A percentile compares a stretch with the other conserved stretches of the same genome.
phyloP scores from a whole-genome alignment of 2,113 vertebrate genomes.

The Psilopsiagon aurifrons region DNA sequence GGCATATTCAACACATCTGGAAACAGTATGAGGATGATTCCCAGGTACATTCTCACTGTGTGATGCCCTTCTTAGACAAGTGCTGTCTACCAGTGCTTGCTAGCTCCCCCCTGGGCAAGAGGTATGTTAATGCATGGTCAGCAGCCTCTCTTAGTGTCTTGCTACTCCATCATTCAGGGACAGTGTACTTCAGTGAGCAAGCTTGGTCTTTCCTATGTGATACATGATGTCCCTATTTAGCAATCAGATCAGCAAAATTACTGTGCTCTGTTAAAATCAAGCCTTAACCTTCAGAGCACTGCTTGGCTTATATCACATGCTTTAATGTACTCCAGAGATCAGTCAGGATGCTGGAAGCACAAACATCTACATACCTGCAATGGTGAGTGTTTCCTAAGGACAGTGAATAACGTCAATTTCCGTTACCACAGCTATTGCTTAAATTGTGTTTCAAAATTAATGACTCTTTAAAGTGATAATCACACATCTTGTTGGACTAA shows the following conservation, averaged over 20 bases:
- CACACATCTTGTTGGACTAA: neutral
- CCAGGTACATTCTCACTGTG: neutral
- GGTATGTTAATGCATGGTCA: neutral
- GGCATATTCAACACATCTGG: neutral
- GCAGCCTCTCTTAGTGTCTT: neutral
- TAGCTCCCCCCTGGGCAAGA: neutral
- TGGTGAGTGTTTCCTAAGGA: neutral
- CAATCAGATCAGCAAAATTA: neutral
- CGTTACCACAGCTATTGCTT: neutral
- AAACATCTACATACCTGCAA: neutral
- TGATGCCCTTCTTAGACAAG: neutral
- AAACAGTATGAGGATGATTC: neutral
- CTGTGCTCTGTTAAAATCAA: neutral
- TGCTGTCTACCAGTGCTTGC: fast-evolving
- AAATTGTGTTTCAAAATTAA: neutral
- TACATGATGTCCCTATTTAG: neutral
- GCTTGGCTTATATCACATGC: neutral
- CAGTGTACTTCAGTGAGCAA: neutral
- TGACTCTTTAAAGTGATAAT: neutral
- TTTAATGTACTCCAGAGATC: neutral
- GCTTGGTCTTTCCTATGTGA: neutral
- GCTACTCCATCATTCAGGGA: neutral
- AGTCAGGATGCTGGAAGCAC: neutral
- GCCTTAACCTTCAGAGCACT: neutral
- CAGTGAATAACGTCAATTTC: neutral